These are phyloP conservation scores for Tenualosa thibaudeaui DNA, from an alignment of 2,797 vertebrate species.

Conservation along the genomic window DNA sequence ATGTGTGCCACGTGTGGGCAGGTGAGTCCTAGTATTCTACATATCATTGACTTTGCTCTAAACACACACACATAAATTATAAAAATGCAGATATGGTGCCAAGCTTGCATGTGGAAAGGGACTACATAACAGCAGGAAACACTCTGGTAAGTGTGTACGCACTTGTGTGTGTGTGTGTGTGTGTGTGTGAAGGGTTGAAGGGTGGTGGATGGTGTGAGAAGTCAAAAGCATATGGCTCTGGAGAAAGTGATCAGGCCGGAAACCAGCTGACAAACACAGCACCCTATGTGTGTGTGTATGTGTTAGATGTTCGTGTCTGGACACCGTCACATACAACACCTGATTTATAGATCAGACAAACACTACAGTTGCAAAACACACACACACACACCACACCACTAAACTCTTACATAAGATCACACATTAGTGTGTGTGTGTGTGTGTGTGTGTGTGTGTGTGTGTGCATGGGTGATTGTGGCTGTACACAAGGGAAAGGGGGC, in stretches of 20 bases:
- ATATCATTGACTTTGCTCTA: too few relatives aligned
- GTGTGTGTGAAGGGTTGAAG: too few relatives aligned
- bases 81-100: too few relatives aligned
- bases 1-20: too few relatives aligned
- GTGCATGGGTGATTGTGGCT: not conserved
- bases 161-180: too few relatives aligned
- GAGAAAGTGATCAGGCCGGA: not conserved
- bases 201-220: not conserved
- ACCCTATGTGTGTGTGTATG: not conserved
- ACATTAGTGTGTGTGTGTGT: not conserved
- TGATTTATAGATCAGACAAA: too few relatives aligned
- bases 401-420: not conserved
- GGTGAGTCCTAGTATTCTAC: too few relatives aligned
- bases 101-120: too few relatives aligned
- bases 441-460: constrained; percentile 5
- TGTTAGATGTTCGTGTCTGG: not conserved
- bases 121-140: not conserved
- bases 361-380: too few relatives aligned
- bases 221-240: not conserved
- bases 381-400: not conserved
- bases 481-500: too few relatives aligned
- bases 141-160: not conserved
- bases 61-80: not conserved
- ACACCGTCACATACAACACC: not conserved
- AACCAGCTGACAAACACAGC: not conserved